These are phyloP conservation scores for Lordiphosa stackelbergi DNA, from an alignment of 1,140 invertebrate genomes.

Conservation along the genomic window DNA sequence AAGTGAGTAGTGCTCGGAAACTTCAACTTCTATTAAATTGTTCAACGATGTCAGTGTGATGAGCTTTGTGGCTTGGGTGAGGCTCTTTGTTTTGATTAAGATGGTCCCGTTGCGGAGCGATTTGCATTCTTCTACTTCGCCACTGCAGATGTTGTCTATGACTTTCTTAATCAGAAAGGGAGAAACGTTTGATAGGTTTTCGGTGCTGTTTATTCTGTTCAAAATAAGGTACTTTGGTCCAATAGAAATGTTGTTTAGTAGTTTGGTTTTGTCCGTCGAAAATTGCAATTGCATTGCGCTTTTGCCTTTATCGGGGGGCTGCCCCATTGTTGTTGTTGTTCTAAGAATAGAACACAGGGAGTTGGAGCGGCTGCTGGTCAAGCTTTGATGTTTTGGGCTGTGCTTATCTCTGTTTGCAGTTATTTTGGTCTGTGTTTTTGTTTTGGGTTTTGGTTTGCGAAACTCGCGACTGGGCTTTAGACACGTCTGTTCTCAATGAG, in stretches of 20 bases:
- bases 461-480: no score
- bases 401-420: no score
- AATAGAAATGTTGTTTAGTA: background rate
- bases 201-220: slow-evolving; percentile 5
- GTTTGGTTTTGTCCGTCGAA: background rate
- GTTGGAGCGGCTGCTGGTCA: no score
- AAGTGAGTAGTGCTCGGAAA: background rate
- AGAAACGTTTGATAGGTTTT: background rate
- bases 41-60: background rate
- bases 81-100: background rate
- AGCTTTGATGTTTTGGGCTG: no score
- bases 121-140: slow-evolving; percentile 3
- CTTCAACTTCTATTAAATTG: slow-evolving; percentile 6
- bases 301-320: no score
- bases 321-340: no score
- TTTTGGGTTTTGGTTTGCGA: no score
- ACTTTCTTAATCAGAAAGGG: slow-evolving; percentile 7
- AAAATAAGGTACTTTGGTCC: slow-evolving; percentile 3
- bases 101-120: slow-evolving; percentile 1
- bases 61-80: slow-evolving; percentile 2
- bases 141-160: slow-evolving; percentile 8
- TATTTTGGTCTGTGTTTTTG: no score
- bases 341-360: no score
- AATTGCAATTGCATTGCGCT: background rate
- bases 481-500: no score